These are phyloP conservation scores for Saccostrea echinata DNA, from an alignment of 1,140 invertebrate species.

Conservation along the genomic window DNA sequence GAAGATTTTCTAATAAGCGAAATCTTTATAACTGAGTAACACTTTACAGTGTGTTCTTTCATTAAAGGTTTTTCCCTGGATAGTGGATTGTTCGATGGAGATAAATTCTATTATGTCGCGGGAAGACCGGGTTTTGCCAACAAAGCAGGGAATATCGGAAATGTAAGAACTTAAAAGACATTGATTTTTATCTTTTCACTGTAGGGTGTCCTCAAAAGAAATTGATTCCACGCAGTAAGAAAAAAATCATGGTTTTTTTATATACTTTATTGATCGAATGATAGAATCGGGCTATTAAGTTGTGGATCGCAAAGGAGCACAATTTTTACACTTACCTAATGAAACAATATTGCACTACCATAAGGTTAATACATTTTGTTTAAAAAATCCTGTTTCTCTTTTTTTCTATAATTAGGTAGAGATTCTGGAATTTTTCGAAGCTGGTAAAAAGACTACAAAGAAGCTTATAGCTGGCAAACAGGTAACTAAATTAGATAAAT, in stretches of 20 bases:
- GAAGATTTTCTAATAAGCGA: no score
- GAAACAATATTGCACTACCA: no score
- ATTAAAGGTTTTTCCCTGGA: background rate
- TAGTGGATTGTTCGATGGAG: background rate
- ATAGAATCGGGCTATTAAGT: no score
- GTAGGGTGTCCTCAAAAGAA: no score
- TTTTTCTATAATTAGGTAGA: background rate
- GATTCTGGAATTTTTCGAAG: background rate
- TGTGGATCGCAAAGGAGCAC: no score
- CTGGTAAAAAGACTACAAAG: background rate
- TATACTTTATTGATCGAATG: no score
- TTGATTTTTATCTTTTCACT: no score
- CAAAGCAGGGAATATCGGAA: constrained; percentile 14
- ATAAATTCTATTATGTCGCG: background rate
- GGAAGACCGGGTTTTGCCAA: constrained; percentile 10
- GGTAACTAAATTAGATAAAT: background rate
- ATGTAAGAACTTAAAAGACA: background rate
- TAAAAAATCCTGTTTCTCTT: no score
- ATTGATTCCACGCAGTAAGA: background rate
- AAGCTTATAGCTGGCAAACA: background rate
- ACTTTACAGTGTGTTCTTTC: background rate
- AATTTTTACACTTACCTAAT: no score
- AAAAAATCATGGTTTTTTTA: no score
- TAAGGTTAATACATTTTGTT: no score
- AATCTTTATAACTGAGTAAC: no score